Base-by-base conservation (phyloP, 2,888 invertebrate species). In the Lasioglossum oenotherae region DNA sequence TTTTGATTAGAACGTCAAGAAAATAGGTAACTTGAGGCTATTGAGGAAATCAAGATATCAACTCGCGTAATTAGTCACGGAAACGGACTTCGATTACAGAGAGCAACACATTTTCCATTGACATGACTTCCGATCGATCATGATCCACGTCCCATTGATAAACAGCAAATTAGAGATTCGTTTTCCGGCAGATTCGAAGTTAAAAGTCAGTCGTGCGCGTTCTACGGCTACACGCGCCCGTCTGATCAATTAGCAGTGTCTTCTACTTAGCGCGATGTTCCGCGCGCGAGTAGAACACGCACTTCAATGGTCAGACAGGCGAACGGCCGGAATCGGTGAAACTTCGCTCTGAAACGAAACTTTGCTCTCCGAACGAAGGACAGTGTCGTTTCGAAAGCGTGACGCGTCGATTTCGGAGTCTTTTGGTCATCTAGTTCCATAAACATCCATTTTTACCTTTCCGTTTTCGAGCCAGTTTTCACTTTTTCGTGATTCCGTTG, bases 241-340 rank as follows among this genome's bases (percentile, higher is more conserved):
- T 72, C 84, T 73, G 84, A 84, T 64, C 84, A 75, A 44, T 75
- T 44, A 78, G 74, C 35, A 27, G 49, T 35, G 64, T 75, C 53
- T 46, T 84, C 84, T 78, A 84, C 84, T 84, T 44, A 16, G 49
- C 53, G 53, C 60, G 78, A 41, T 46, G 46, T 44, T 3, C 1
- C 69, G n/a, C 60, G 69, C 23, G 10, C 53, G 23, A 53, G 77
- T 78, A n/a, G 69, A 77, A 77, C 53, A 46, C 19, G n/a, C 10
- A 49, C 38, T 27, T 38, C 4, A 38, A n/a, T 49, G 49, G 12
- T 77, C 49, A 69, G 69, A 49, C 69, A 4, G 27, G 6, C 67
- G 14, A n/a, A 31, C 64, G 44, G 60, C 16, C 27, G 4, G 27
- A 27, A 14, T 60, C 14, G 14, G 60, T 60, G 27, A 60, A 60